phyloP scores from a whole-genome alignment of 2,888 invertebrate species.

The Odontomyia ornata region DNA sequence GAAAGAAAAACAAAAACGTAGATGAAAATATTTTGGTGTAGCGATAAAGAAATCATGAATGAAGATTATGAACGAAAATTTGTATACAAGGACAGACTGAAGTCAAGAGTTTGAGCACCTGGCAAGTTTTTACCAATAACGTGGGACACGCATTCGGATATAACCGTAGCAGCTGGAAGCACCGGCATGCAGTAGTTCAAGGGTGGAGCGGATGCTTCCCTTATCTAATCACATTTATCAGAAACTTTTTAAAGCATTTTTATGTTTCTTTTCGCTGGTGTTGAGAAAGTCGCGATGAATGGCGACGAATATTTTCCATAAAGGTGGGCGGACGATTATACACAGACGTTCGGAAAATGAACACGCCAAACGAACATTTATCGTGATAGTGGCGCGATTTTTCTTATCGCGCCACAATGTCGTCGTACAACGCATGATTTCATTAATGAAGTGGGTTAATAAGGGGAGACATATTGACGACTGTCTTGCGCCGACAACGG shows the following conservation, averaged over 20 bases:
- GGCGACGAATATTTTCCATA: neutral
- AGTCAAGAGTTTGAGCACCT: constrained; percentile 34
- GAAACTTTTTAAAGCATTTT: neutral
- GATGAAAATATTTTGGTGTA: constrained; percentile 12
- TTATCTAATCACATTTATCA: constrained; percentile 29
- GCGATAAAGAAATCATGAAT: constrained; percentile 43
- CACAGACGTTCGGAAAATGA: neutral
- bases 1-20: neutral
- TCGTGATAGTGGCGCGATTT: neutral
- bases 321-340: neutral
- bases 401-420: neutral
- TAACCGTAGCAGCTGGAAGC: neutral
- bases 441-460: neutral
- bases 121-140: neutral
- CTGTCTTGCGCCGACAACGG: neutral
- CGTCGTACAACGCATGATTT: neutral
- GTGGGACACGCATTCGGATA: neutral
- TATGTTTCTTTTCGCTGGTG: neutral
- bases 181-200: neutral
- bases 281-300: neutral
- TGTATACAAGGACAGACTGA: constrained; percentile 32
- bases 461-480: constrained; percentile 5
- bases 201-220: constrained; percentile 22
- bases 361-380: too few species aligned
- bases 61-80: constrained; percentile 38